Base-by-base conservation (phyloP, 2,888 invertebrate genomes). In the Dione juno region DNA sequence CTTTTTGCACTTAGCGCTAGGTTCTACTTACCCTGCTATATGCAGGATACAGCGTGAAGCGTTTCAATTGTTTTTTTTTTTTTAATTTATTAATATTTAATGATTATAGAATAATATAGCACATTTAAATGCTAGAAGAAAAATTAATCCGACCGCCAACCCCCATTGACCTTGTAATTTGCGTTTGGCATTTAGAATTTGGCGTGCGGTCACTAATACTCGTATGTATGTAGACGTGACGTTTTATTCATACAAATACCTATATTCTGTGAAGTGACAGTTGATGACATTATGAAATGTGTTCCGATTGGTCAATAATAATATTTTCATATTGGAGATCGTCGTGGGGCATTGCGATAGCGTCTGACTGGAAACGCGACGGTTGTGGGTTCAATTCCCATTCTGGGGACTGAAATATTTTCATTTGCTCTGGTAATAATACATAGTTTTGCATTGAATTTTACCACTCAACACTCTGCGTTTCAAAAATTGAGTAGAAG, bases 111-210 rank as follows among this genome's bases (percentile, higher is more conserved):
- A 50, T 50, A 28, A 28, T n/a, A 11, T 35, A 37, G 35, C 35
- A 1, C 1, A 28, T 40, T 57, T 7, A 11, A 9, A 16, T 40
- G 16, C 37, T 40, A 40, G 37, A 57, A 57, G 37, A 40, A 19
- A n/a, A 57, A 57, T 57, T 37, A 16, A 57, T 57, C 37, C 13
- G 16, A 57, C 57, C 57, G 37, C 57, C 37, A 37, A 13, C 37
- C 37, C 14, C 57, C 11, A 57, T 57, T 57, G 57, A 57, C 57
- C 57, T 16, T 57, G 37, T 16, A 16, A 37, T 57, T 57, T 7
- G 37, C 37, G 57, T 57, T 57, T 57, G 37, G 37, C 57, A 57
- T 57, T 57, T 37, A 54, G 16, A 37, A 37, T 54, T 57, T 37
- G 37, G 16, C 57, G 37, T 57, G 57, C 57, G 37, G 57, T 57